Evolutionary conservation across 1,140 invertebrate genomes (phyloP).

Genomic region (Centruroides sculpturatus): DNA sequence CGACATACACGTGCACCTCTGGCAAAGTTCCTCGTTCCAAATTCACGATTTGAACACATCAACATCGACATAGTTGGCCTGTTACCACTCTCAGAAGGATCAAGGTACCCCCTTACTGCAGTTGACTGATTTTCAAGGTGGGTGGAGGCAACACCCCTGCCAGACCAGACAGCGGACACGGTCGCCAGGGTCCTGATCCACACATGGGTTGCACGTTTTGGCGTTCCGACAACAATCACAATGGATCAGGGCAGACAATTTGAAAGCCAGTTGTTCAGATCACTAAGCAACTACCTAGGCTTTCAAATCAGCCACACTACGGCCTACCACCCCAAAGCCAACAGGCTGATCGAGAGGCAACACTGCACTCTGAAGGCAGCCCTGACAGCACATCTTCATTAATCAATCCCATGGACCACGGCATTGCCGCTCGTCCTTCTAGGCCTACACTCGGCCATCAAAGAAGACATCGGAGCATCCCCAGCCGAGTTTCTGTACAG

Average conservation of each 20-base stretch:
- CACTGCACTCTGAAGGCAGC: constrained; percentile 30
- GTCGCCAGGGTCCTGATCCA: constrained; percentile 23
- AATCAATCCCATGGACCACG: not conserved
- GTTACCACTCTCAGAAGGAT: constrained; percentile 24
- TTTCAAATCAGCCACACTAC: not conserved
- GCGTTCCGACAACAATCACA: constrained; percentile 20
- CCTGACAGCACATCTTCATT: not conserved
- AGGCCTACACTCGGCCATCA: constrained; percentile 13
- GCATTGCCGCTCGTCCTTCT: constrained; percentile 25
- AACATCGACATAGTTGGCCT: constrained; percentile 37
- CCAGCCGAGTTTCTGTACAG: constrained; percentile 18
- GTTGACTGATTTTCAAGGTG: constrained; percentile 32
- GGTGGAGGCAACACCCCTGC: constrained; percentile 29
- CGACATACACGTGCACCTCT: constrained; percentile 11
- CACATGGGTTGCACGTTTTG: constrained; percentile 26
- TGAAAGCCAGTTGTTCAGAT: constrained; percentile 22
- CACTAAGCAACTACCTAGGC: constrained; percentile 8
- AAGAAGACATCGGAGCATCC: constrained; percentile 20
- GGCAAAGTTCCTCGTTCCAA: not conserved
- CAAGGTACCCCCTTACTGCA: constrained; percentile 28
- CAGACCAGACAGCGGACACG: constrained; percentile 26
- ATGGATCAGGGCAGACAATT: constrained; percentile 34
- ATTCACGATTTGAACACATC: constrained; percentile 26
- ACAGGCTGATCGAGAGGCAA: constrained; percentile 25
- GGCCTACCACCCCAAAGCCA: constrained; percentile 21